phyloP scores from a whole-genome alignment of 1,140 invertebrate genomes.

The Macrobrachium nipponense region DNA sequence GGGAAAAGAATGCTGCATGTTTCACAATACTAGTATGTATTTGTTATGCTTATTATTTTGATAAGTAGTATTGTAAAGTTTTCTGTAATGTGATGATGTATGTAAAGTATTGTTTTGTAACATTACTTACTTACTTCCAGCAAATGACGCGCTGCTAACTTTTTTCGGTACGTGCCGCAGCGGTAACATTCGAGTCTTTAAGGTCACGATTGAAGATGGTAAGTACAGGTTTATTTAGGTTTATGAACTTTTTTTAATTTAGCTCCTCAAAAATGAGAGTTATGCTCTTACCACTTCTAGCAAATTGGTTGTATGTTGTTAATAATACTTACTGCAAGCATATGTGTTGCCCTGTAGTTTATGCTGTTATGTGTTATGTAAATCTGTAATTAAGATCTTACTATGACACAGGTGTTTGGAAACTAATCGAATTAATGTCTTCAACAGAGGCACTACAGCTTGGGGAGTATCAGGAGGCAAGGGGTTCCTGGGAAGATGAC shows the following conservation, averaged over 20 bases:
- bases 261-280: background rate
- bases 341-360: too few relatives aligned
- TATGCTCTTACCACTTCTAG: background rate
- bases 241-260: conserved; percentile 15
- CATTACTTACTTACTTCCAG: conserved; percentile 69
- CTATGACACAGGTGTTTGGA: background rate
- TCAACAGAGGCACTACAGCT: conserved; percentile 79
- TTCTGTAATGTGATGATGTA: background rate
- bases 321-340: too few relatives aligned
- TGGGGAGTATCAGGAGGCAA: conserved; percentile 76
- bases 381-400: too few relatives aligned
- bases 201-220: conserved; percentile 90
- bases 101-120: background rate
- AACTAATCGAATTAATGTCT: conserved; percentile 34
- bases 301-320: too few relatives aligned
- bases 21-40: too few relatives aligned
- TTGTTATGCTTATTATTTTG: background rate
- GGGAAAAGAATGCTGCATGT: background rate
- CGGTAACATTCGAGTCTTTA: conserved; percentile 83
- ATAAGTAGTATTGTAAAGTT: background rate
- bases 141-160: conserved; percentile 83
- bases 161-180: conserved; percentile 86
- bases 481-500: conserved; percentile 87
- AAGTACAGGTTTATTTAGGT: conserved; percentile 64
- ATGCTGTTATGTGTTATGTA: too few relatives aligned